Base-by-base conservation (phyloP, 2,113 vertebrate species). In the Physeter macrocephalus region DNA sequence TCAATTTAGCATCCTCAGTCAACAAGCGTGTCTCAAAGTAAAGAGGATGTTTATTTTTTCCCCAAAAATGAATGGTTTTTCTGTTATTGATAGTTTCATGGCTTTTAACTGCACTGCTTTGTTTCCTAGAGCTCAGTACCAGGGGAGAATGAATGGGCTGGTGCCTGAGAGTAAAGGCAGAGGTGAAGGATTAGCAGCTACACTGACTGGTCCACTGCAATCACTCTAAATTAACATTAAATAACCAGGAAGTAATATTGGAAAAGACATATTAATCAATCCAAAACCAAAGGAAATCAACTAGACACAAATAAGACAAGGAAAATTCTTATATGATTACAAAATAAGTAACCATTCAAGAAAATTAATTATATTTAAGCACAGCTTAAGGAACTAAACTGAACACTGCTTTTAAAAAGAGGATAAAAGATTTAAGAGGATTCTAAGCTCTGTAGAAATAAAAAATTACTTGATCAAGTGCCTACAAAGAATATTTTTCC, bases 381-480 rank as follows among this genome's bases (percentile, higher is more conserved):
- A 89, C 8, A 52, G 49, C 31, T 93, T 89, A 94, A 62, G 41
- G n/a, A 96, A 89, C 31, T 69, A 92, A 81, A 88, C 57, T 43
- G 36, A 71, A 72, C 8, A 93, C 9, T 62, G 61, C 69, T 75
- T 93, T 93, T 87, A 34, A 93, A 81, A 90, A 86, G n/a, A 81
- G 64, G 20, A 72, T 85, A 41, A 91, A 72, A 77, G 31, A 90
- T 64, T 94, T 94, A 94, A 92, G 29, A 85, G 43, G 61, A 89
- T 64, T 77, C 27, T 31, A 57, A 82, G 29, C 54, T 87, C 39
- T 94, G 62, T 72, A 75, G 46, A 85, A 91, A 85, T 69, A 88
- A 66, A 92, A 92, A 90, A 81, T 88, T 64, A 85, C 39, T 90
- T 90, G 34, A 97, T 86, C 80, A 62, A 92, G 59, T 91, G 59